Conservation (phyloP, 2,797 vertebrate genomes). For the Anguilla anguilla region DNA sequence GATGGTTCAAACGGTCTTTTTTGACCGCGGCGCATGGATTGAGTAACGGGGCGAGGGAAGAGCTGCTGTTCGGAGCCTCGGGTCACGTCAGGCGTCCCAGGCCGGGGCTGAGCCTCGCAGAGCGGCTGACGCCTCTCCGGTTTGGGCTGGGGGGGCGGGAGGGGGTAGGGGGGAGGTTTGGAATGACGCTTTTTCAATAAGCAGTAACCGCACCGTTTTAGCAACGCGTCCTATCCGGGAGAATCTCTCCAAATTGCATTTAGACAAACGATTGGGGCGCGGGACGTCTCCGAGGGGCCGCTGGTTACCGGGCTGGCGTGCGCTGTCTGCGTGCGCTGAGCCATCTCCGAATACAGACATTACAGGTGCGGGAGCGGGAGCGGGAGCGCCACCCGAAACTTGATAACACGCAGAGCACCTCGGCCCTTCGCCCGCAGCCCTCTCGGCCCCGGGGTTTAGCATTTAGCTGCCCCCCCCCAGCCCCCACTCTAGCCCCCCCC, state of each 20-base stretch:
- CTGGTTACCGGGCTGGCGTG: constrained; percentile 8
- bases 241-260: constrained; percentile 53
- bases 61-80: neutral
- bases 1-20: constrained; percentile 38
- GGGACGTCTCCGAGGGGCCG: constrained; percentile 39
- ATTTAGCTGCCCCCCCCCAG: neutral
- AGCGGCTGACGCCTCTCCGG: constrained; percentile 30
- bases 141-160: too few species aligned
- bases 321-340: constrained; percentile 16
- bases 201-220: constrained; percentile 62
- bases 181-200: constrained; percentile 62
- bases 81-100: constrained; percentile 25
- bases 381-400: neutral
- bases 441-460: neutral
- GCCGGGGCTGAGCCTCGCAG: constrained; percentile 29
- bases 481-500: too few species aligned
- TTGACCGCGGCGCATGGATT: constrained; percentile 33
- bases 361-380: neutral
- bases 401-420: neutral
- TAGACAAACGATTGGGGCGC: constrained; percentile 47
- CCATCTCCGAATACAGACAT: constrained; percentile 19
- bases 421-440: neutral
- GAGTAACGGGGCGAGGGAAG: constrained; percentile 15
- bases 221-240: constrained; percentile 57
- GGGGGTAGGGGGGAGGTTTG: neutral